phyloP scores from a whole-genome alignment of 2,888 invertebrate species.

The Rhagonycha fulva region DNA sequence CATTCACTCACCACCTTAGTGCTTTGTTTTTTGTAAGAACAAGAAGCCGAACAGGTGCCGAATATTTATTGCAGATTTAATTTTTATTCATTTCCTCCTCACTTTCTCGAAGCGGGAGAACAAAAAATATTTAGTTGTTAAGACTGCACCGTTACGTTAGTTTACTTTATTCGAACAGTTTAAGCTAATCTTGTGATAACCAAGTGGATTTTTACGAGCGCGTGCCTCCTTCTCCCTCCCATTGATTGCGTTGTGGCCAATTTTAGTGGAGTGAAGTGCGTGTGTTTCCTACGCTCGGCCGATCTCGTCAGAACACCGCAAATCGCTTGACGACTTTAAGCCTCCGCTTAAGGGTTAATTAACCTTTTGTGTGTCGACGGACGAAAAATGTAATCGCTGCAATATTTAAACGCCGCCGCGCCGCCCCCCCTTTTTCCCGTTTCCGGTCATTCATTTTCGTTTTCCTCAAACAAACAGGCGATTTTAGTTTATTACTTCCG shows the following conservation, averaged over 20 bases:
- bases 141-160: constrained; percentile 11
- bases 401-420: background rate
- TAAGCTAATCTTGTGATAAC: constrained; percentile 28
- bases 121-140: constrained; percentile 18
- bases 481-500: background rate
- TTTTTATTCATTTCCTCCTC: background rate
- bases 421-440: background rate
- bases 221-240: background rate
- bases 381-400: background rate
- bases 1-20: constrained; percentile 27
- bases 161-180: constrained; percentile 14
- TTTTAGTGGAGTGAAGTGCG: constrained; percentile 16
- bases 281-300: background rate
- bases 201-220: constrained; percentile 8
- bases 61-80: constrained; percentile 11
- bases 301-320: background rate
- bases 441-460: background rate
- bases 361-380: background rate
- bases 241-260: background rate
- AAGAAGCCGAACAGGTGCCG: constrained; percentile 22
- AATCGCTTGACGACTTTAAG: background rate
- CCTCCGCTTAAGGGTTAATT: background rate
- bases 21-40: constrained; percentile 31
- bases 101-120: background rate
- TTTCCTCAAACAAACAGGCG: background rate